Conservation (phyloP, 35 echinoderm and acorn worm genomes). For the Lytechinus variegatus region DNA sequence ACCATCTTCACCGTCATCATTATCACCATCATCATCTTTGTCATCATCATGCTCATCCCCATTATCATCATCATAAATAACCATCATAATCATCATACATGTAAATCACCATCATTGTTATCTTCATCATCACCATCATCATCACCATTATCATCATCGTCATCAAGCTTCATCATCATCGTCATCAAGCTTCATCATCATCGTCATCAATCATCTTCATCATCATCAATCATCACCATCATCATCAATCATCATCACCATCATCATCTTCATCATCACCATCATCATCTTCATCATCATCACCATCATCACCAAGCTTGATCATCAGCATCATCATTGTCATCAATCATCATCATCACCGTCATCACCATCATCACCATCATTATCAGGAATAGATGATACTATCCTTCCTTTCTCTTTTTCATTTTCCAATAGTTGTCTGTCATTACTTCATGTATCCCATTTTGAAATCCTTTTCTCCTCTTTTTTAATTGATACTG, state of each 20-base stretch:
- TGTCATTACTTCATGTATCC: background rate
- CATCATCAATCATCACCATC: background rate
- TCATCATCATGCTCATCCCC: no score
- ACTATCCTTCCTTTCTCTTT: background rate
- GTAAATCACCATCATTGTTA: no score
- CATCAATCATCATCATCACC: background rate
- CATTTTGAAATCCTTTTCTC: no score
- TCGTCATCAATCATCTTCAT: background rate
- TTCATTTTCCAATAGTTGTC: background rate
- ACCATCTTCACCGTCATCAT: background rate
- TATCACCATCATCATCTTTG: background rate
- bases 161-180: background rate
- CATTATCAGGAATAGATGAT: background rate
- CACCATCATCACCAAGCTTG: background rate
- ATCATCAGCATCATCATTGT: background rate
- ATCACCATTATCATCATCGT: no score
- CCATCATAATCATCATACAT: background rate
- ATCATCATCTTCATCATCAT: background rate
- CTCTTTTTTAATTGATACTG: no score
- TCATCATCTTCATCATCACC: background rate
- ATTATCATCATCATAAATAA: background rate
- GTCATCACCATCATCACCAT: background rate
- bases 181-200: no score
- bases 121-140: no score
- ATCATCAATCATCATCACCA: no score